phyloP scores from a whole-genome alignment of 2,888 invertebrate genomes.

The Cheilosia variabilis region DNA sequence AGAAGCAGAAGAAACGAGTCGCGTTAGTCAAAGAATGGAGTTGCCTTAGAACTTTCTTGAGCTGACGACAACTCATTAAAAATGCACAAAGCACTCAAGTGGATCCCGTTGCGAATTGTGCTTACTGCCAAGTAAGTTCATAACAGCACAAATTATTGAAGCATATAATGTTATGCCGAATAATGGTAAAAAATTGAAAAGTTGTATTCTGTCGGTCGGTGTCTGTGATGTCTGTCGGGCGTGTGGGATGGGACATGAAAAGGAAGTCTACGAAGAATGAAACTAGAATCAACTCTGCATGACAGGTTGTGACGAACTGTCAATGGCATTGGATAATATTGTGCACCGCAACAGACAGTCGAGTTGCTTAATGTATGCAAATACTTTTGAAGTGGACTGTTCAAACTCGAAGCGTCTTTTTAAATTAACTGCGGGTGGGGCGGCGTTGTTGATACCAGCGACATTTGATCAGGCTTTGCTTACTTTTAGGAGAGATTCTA shows the following conservation, averaged over 20 bases:
- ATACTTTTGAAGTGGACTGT: conserved; percentile 3
- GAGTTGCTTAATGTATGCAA: not conserved
- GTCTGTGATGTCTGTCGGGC: not conserved
- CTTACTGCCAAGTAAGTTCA: conserved; percentile 52
- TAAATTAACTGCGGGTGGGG: no score
- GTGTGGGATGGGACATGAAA: not conserved
- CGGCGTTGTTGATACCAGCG: no score
- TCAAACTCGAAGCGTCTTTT: not conserved
- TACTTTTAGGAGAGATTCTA: no score
- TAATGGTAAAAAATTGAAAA: conserved; percentile 64
- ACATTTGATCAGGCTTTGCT: no score
- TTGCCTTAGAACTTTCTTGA: conserved; percentile 26
- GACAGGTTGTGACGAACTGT: not conserved
- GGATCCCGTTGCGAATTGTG: conserved; percentile 43
- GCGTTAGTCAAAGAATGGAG: conserved; percentile 29
- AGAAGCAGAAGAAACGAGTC: not conserved
- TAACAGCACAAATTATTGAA: conserved; percentile 68
- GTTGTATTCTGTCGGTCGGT: conserved; percentile 28
- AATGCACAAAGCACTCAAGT: conserved; percentile 69
- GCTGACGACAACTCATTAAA: conserved; percentile 63
- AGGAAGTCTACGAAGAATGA: not conserved
- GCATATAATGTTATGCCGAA: conserved; percentile 52
- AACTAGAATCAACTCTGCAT: not conserved
- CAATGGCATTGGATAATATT: not conserved
- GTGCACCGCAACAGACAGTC: no score